Evolutionary conservation across 2,113 vertebrate species (phyloP).

Genomic region (Apaloderma vittatum): DNA sequence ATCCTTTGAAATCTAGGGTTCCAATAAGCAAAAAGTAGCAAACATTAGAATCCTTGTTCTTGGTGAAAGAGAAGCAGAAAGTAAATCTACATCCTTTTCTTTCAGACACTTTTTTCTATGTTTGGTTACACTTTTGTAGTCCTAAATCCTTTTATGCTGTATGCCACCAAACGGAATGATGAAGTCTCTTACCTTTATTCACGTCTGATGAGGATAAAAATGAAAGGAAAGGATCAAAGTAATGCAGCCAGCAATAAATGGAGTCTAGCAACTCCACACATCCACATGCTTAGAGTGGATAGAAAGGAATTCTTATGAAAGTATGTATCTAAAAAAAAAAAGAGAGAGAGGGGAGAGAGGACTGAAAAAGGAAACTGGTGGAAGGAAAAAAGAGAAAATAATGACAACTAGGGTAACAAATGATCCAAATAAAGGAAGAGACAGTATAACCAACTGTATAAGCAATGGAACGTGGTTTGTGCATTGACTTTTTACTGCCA

Average conservation of each 20-base stretch:
- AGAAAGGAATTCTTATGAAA: background rate
- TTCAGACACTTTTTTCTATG: background rate
- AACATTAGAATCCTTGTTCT: background rate
- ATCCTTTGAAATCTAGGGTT: background rate
- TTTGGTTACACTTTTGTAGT: background rate
- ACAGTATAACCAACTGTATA: background rate
- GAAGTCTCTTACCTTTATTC: background rate
- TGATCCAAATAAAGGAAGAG: background rate
- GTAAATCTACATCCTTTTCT: background rate
- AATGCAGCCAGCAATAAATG: background rate
- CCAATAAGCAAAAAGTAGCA: background rate
- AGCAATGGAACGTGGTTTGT: background rate
- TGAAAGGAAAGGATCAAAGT: background rate
- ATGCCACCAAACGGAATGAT: background rate
- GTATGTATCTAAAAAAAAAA: background rate
- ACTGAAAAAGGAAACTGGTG: background rate
- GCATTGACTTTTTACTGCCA: background rate
- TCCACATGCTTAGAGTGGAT: background rate
- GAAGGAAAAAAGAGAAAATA: background rate
- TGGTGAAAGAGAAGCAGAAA: background rate
- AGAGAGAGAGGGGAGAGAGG: no score
- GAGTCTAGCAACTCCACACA: background rate
- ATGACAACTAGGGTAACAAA: background rate
- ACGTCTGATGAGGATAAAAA: background rate
- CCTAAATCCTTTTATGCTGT: background rate